Conservation (phyloP, 2,113 vertebrate species). For the Passer montanus region DNA sequence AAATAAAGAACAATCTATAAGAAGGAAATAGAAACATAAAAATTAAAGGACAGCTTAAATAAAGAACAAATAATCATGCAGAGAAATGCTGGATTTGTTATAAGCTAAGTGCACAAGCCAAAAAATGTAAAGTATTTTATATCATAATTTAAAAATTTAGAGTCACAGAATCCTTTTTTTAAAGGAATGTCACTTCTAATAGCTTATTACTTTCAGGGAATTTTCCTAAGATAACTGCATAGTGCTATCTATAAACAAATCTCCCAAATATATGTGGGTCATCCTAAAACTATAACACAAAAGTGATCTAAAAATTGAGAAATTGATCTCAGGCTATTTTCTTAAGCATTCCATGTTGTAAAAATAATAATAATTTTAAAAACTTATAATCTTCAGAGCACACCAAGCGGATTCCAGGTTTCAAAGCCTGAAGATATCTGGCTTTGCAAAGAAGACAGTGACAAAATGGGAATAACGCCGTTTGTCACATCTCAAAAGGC, state of each 20-base stretch:
- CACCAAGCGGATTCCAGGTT: slow-evolving; percentile 27
- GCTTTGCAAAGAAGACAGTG: slow-evolving; percentile 23
- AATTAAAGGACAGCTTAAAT: background rate
- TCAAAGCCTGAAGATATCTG: slow-evolving; percentile 36
- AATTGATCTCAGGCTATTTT: background rate
- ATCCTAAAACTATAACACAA: background rate
- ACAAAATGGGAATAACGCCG: slow-evolving; percentile 25
- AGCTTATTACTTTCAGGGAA: background rate
- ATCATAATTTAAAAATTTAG: background rate
- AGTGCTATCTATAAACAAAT: background rate
- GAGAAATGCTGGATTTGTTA: background rate
- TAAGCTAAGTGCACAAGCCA: background rate
- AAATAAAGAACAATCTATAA: background rate
- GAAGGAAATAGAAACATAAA: background rate
- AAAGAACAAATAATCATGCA: background rate
- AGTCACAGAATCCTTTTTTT: background rate
- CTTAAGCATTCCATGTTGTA: background rate
- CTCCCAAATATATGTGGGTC: background rate
- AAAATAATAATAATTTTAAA: background rate
- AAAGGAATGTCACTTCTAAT: background rate
- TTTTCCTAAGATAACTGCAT: background rate
- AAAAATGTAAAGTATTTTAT: background rate
- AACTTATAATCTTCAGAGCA: background rate
- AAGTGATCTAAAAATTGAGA: slow-evolving; percentile 12
- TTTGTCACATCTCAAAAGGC: background rate